These are phyloP conservation scores for Pterobdella sp. DNA, from an alignment of 2,888 invertebrate genomes.

Conservation along the genomic window DNA sequence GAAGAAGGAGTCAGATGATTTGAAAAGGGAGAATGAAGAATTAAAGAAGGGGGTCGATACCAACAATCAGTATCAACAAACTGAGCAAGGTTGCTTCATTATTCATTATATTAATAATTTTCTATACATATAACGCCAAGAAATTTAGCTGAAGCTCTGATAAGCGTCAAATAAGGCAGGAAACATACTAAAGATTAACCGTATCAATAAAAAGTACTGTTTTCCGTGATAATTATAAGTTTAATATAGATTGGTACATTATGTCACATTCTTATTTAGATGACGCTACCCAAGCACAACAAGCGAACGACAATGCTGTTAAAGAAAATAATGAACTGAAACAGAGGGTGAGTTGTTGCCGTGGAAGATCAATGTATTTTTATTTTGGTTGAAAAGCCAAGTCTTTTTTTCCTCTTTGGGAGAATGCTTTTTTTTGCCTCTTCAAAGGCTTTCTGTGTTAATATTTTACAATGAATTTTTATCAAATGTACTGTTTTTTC, in stretches of 20 bases:
- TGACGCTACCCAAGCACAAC: neutral
- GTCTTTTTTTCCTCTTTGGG: neutral
- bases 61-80: neutral
- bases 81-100: too few relatives aligned
- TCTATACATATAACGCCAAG: too few relatives aligned
- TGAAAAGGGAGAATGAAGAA: slow-evolving; percentile 7
- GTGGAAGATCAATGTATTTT: neutral
- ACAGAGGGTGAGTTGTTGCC: slow-evolving; percentile 39
- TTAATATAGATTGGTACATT: slow-evolving; percentile 11
- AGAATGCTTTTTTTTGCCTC: too few relatives aligned
- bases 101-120: too few relatives aligned
- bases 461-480: too few relatives aligned
- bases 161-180: too few relatives aligned
- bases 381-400: neutral
- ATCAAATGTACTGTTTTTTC: too few relatives aligned
- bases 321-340: slow-evolving; percentile 43
- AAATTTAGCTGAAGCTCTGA: too few relatives aligned
- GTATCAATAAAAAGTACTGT: too few relatives aligned
- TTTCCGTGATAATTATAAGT: too few relatives aligned
- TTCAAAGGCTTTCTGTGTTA: too few relatives aligned
- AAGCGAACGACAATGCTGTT: slow-evolving; percentile 18
- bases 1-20: neutral
- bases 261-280: neutral
- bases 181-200: too few relatives aligned
- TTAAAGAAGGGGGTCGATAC: neutral